Conservation (phyloP, 2,888 invertebrate species). For the Drosophila peninsularis region DNA sequence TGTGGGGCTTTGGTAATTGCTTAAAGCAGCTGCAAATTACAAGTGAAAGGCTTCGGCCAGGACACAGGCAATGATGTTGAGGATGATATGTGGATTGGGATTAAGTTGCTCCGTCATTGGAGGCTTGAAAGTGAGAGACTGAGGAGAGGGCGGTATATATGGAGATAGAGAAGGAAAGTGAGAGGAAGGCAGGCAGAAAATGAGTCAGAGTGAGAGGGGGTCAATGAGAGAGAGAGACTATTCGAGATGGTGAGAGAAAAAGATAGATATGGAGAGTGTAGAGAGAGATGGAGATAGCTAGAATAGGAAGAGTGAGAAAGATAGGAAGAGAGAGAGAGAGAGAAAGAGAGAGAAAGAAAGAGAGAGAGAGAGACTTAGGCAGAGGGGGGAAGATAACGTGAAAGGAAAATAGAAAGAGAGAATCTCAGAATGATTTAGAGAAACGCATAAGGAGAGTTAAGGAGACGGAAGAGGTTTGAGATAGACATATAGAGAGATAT, state of each 20-base stretch:
- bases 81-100: not conserved
- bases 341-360: not conserved
- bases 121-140: not conserved
- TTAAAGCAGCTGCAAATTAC: constrained; percentile 18
- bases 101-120: not conserved
- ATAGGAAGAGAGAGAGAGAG: not conserved
- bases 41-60: not conserved
- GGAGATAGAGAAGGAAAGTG: not conserved
- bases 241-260: not conserved
- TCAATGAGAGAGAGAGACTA: not conserved
- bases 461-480: too few relatives aligned
- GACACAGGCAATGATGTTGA: too few relatives aligned
- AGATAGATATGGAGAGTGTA: not conserved
- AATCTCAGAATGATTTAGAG: too few relatives aligned
- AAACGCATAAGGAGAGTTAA: too few relatives aligned
- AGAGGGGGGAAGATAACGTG: too few relatives aligned
- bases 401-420: too few relatives aligned
- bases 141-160: not conserved
- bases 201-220: too few relatives aligned
- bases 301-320: not conserved
- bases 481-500: too few relatives aligned
- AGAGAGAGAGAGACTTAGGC: too few relatives aligned
- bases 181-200: not conserved
- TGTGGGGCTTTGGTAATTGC: constrained; percentile 3
- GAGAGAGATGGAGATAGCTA: not conserved